These are phyloP conservation scores for Drosophila histrio DNA, from an alignment of 2,888 invertebrate genomes.

Conservation along the genomic window DNA sequence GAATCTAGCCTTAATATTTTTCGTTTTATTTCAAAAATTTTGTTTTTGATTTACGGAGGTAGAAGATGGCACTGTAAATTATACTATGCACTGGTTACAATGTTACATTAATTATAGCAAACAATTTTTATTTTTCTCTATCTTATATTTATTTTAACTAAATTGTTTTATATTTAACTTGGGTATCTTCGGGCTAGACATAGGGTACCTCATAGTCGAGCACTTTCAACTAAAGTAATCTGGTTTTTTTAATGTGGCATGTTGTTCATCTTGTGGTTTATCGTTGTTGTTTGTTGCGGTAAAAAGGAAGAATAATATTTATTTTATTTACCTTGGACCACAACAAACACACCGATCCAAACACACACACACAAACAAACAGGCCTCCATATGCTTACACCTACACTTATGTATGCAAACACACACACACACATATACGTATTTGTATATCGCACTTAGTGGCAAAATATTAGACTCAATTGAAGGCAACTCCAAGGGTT, in stretches of 20 bases:
- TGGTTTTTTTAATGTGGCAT: slow-evolving; percentile 12
- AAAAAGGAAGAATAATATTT: slow-evolving; percentile 59
- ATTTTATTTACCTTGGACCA: slow-evolving; percentile 57
- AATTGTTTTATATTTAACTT: too few relatives aligned
- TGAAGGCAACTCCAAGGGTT: slow-evolving; percentile 12
- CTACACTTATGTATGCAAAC: slow-evolving; percentile 3
- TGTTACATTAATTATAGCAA: too few relatives aligned
- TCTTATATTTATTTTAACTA: neutral
- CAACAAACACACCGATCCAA: neutral
- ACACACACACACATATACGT: neutral
- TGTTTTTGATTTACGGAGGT: too few relatives aligned
- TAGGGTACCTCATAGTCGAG: neutral
- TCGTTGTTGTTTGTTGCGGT: slow-evolving; percentile 38
- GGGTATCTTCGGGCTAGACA: too few relatives aligned
- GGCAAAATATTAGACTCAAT: slow-evolving; percentile 4
- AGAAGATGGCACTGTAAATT: too few relatives aligned
- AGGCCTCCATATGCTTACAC: slow-evolving; percentile 1
- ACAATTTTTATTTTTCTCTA: too few relatives aligned
- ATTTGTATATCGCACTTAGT: slow-evolving; percentile 2
- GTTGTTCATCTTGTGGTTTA: slow-evolving; percentile 32
- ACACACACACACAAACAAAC: neutral
- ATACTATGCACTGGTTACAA: too few relatives aligned
- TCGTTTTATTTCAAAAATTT: too few relatives aligned
- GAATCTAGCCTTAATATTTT: too few relatives aligned
- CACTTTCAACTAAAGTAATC: neutral